Conservation (phyloP, 2,797 vertebrate species). For the Sebastolobus altivelis region DNA sequence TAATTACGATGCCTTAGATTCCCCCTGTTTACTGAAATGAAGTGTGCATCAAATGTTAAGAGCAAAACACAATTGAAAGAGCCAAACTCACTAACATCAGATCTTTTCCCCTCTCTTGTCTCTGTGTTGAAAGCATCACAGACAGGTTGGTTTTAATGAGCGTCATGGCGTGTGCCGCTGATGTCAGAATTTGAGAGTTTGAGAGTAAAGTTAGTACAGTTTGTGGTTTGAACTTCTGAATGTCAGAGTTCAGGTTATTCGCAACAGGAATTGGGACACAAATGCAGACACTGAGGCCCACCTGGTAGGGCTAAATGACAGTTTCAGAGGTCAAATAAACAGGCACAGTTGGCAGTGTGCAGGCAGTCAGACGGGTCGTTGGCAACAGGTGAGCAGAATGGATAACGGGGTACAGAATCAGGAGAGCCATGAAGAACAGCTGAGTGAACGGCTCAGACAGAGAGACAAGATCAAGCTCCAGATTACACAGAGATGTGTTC, state of each 20-base stretch:
- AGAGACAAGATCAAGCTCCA: not conserved
- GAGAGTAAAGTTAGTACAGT: not conserved
- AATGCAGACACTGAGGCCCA: not conserved
- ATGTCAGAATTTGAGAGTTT: not conserved
- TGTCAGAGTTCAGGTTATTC: constrained; percentile 10
- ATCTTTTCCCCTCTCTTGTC: not conserved
- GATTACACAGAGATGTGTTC: not conserved
- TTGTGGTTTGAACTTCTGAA: not conserved
- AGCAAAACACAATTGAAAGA: not conserved
- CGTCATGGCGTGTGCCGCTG: not conserved
- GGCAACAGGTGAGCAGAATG: not conserved
- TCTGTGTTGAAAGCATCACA: constrained; percentile 1
- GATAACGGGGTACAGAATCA: not conserved
- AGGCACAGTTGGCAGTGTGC: not conserved
- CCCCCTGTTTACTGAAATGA: constrained; percentile 7
- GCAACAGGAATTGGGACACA: not conserved
- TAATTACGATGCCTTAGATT: constrained; percentile 40
- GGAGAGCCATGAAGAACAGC: not conserved
- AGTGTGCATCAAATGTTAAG: constrained; percentile 4
- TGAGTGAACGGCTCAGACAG: not conserved
- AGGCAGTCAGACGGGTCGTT: accelerated
- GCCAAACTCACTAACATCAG: not conserved
- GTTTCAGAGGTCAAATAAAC: not conserved
- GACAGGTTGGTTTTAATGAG: constrained; percentile 13
- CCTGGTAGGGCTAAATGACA: not conserved